Evolutionary conservation across 2,888 invertebrate genomes (phyloP).

Genomic region (Lordiphosa fenestrarum): DNA sequence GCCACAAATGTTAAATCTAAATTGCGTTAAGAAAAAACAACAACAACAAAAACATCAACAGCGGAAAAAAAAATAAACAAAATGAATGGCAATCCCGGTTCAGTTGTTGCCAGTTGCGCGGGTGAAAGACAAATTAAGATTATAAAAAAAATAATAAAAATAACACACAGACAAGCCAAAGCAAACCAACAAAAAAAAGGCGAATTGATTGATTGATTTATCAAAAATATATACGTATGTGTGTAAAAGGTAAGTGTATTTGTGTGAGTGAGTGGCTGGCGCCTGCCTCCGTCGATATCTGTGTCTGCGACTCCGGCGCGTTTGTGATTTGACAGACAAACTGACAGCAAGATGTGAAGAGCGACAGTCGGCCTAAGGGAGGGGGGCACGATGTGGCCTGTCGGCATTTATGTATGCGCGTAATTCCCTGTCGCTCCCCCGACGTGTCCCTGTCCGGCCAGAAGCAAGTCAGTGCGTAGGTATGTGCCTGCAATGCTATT

Average conservation of each 20-base stretch:
- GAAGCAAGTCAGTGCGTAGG: constrained; percentile 33
- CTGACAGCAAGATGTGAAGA: constrained; percentile 66
- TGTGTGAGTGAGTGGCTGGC: constrained; percentile 25
- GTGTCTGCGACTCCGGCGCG: constrained; percentile 51
- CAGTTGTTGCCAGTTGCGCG: constrained; percentile 67
- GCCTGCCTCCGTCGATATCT: constrained; percentile 54
- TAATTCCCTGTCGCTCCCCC: constrained; percentile 31
- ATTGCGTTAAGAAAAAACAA: constrained; percentile 32
- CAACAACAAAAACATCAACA: constrained; percentile 22
- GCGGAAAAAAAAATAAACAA: constrained; percentile 52
- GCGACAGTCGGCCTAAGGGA: constrained; percentile 30
- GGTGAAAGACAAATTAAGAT: constrained; percentile 75
- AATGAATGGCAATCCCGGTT: constrained; percentile 68
- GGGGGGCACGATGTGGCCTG: constrained; percentile 36
- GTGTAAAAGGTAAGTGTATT: constrained; percentile 27
- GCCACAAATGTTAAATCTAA: constrained; percentile 25
- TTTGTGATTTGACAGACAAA: constrained; percentile 74
- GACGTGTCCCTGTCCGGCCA: constrained; percentile 32
- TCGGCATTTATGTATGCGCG: constrained; percentile 74
- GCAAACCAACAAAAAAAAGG: constrained; percentile 24
- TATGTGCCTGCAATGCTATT: constrained; percentile 13
- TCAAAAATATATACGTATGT: constrained; percentile 58
- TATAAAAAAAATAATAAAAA: constrained; percentile 71
- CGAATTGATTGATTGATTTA: constrained; percentile 75
- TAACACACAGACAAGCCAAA: constrained; percentile 37